Evolutionary conservation across 2,888 invertebrate genomes (phyloP), one percentile per base, ranked within the genome.

Genomic region (Napeogenes inachia): DNA sequence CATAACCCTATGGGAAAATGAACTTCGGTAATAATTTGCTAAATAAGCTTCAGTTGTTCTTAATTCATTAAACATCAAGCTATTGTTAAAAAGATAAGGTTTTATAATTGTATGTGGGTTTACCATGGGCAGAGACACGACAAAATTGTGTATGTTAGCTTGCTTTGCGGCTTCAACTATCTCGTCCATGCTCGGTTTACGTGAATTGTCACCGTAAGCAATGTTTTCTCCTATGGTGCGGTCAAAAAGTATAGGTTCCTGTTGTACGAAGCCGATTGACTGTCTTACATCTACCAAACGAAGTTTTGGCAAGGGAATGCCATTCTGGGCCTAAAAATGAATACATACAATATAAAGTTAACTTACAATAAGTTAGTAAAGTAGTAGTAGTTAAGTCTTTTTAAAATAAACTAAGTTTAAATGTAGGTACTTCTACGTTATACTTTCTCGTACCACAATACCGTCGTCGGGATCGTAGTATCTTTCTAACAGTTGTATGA

Each of bases 231-330:
- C 93, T 62, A 98, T 97, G 8, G 95, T 95, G 62, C 96, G 92
- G 80, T 97, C 96, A 84, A 98, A 98, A 0, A 98, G 91, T 2
- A 95, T 94, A 0, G 98, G 98, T 76, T 98, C 98, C 85, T 99
- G 98, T 4, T 97, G 96, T 2, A 98, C 95, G 66, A 98, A 95
- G 4, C 97, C 97, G 65, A 98, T 92, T 68, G 96, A 94, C 53
- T 93, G 92, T 63, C 98, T 92, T 8, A 96, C 83, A 81, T 94
- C 94, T 4, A 86, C 78, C 38, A 95, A 81, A 0, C 89, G 85
- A 4, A 93, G 73, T 42, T 84, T 82, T 4, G 87, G 81, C 1
- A 93, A 73, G 45, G 93, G 91, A 6, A 84, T 71, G 4, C 87
- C 77, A 69, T 93, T 92, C 72, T 93, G 84, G 60, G 88, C 82